Conservation (phyloP, 2,797 vertebrate species). For the Etheostoma nigrum region DNA sequence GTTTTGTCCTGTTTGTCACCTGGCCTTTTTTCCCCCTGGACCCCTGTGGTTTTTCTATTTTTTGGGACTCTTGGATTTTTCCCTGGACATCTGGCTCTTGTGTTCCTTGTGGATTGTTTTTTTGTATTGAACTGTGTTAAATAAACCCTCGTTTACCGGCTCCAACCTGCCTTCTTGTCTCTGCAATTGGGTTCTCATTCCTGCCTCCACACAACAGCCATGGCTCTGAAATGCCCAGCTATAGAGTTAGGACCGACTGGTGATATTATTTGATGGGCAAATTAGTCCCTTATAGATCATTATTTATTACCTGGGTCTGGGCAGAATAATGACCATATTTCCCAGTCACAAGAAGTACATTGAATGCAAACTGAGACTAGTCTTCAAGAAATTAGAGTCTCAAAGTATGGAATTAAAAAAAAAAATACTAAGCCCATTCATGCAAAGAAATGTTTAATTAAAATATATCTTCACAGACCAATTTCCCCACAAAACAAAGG, state of each 20-base stretch:
- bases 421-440: background rate
- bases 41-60: no score
- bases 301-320: background rate
- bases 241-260: background rate
- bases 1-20: no score
- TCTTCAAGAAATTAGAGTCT: background rate
- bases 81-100: no score
- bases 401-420: background rate
- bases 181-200: no score
- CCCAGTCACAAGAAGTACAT: background rate
- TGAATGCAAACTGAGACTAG: background rate
- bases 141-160: no score
- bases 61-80: no score
- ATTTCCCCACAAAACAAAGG: background rate
- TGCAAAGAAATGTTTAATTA: background rate
- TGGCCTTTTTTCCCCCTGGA: no score
- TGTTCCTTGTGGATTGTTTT: no score
- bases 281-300: background rate
- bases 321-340: background rate
- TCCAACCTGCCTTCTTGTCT: no score
- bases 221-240: background rate
- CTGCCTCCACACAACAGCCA: no score
- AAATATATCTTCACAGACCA: background rate
- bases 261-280: slow-evolving; percentile 17
- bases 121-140: no score